A percentile compares a stretch with the other conserved stretches of the same genome.
These are phyloP conservation scores for Condylura cristata DNA, from an alignment of 2,113 vertebrate species.

Conservation along the genomic window DNA sequence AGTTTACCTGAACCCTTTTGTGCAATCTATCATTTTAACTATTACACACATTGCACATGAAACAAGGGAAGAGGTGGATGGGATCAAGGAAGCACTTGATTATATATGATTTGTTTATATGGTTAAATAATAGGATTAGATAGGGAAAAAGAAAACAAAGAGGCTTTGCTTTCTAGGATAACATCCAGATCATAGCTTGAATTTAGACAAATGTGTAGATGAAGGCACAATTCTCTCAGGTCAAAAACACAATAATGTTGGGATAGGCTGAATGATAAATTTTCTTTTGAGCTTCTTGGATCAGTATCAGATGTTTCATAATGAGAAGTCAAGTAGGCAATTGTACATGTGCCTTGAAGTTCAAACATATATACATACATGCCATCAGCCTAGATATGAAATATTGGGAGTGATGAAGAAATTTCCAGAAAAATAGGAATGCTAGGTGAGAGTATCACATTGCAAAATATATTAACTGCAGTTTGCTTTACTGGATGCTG, in stretches of 20 bases:
- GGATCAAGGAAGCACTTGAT: neutral
- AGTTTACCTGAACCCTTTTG: neutral
- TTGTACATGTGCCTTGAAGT: neutral
- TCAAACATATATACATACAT: neutral
- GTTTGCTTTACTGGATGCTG: neutral
- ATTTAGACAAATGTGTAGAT: neutral
- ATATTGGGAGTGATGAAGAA: neutral
- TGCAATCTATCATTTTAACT: neutral
- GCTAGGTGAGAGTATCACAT: neutral
- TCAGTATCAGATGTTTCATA: neutral
- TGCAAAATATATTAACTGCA: neutral
- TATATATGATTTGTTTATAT: neutral
- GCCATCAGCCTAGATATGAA: neutral
- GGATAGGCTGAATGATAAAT: neutral
- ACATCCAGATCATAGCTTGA: neutral
- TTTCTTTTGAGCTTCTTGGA: neutral
- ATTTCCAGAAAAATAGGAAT: neutral
- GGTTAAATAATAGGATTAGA: neutral
- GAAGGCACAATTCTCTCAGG: neutral
- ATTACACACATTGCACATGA: neutral
- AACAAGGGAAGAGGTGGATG: neutral
- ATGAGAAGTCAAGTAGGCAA: neutral
- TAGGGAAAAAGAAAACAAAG: neutral
- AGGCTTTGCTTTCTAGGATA: neutral
- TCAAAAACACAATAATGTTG: neutral